A percentile compares a stretch with the other conserved stretches of the same genome.
Conservation (phyloP, 2,113 vertebrate species). For the Strix aluco region DNA sequence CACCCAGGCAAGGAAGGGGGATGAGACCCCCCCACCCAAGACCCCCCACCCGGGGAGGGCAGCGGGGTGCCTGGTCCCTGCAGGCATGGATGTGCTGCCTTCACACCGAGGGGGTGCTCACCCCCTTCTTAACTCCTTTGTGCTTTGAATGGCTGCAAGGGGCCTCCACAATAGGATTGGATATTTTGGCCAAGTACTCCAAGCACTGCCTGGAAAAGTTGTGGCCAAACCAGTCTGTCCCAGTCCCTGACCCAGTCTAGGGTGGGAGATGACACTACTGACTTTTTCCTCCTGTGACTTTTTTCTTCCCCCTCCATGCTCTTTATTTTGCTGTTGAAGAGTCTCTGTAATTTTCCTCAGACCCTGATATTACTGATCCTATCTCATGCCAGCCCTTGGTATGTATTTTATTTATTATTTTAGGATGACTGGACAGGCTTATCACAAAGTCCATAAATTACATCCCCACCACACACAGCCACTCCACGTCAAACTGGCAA, state of each 20-base stretch:
- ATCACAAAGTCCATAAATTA: slow-evolving; percentile 29
- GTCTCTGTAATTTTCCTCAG: neutral
- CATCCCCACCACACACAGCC: neutral
- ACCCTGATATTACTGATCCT: slow-evolving; percentile 30
- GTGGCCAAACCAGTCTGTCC: neutral
- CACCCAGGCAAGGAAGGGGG: too few species aligned
- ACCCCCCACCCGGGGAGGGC: neutral
- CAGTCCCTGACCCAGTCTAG: neutral
- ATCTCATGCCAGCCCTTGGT: neutral
- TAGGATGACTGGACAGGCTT: slow-evolving; percentile 31
- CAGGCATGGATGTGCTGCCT: too few species aligned
- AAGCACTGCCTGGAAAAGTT: neutral
- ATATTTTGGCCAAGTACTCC: neutral
- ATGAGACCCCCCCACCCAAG: too few species aligned
- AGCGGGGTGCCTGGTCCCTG: neutral
- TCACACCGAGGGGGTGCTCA: neutral
- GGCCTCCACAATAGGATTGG: neutral
- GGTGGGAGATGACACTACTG: neutral
- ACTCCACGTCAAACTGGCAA: neutral
- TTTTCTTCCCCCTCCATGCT: neutral
- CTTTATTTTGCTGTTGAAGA: neutral
- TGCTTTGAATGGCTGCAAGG: neutral
- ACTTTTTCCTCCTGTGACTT: neutral
- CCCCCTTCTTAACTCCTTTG: neutral
- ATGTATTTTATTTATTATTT: slow-evolving; percentile 47